Evolutionary conservation across 2,113 vertebrate species (phyloP), one percentile per base, ranked within the genome.

Genomic region (Ramphastos sulfuratus): DNA sequence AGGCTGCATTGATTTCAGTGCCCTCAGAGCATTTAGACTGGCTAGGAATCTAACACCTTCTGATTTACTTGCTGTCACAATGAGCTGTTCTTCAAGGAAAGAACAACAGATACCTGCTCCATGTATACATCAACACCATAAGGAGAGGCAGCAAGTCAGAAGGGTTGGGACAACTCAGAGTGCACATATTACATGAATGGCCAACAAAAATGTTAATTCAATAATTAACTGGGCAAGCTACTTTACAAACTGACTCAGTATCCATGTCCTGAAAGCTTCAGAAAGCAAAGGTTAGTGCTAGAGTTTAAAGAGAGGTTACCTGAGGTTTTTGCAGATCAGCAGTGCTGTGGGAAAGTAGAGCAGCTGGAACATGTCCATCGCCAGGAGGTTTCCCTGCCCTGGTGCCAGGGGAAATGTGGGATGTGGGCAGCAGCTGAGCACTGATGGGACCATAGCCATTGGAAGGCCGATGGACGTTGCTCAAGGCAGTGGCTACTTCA

Each of bases 241-340:
- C 33, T 83, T 84, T 71, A 74, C 19, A 88, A 58, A 81, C 7
- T 55, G n/a, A 27, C 28, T 73, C n/a, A 17, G 18, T 15, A 13
- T 18, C 35, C 48, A 21, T 6, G 9, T n/a, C 18, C 58, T 74
- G 67, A 93, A 85, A 95, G 4, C 12, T 80, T 72, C 56, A 69
- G 58, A 65, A 96, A 84, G 24, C n/a, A 69, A 73, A 65, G 27
- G 25, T 66, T 75, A 64, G 20, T 9, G 30, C 64, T n/a, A 56
- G 28, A 85, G 12, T 72, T 90, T 48, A 90, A 89, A 87, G n/a
- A 81, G 72, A 88, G 21, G 19, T 78, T 97, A 98, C 98, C 98
- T 98, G 97, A 18, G 90, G 84, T 44, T 96, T 97, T 50, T 96
- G 96, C 13, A 9, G 96, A 85, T 91, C 89, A 54, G 64, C 14